Conservation (phyloP, 2,888 invertebrate genomes). For the Omphaloscelis lunosa region DNA sequence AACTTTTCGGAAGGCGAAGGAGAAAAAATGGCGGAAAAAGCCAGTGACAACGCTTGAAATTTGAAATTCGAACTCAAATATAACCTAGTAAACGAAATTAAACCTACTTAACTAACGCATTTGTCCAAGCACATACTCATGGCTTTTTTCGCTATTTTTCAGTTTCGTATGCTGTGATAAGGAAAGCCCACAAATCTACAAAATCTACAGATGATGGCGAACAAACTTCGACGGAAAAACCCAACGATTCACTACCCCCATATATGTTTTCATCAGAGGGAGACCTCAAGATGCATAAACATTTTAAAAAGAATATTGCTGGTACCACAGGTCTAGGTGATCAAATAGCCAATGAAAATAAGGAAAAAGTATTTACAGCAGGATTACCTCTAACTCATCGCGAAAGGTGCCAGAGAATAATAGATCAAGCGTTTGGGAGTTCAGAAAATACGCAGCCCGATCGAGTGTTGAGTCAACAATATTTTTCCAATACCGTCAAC, state of each 20-base stretch:
- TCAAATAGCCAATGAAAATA: not conserved
- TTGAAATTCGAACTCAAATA: not conserved
- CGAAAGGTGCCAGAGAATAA: constrained; percentile 65
- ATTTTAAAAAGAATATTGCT: not conserved
- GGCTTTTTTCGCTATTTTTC: constrained; percentile 78
- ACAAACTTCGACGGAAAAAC: not conserved
- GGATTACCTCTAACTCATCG: constrained; percentile 29
- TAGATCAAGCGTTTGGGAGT: constrained; percentile 64
- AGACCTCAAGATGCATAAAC: not conserved
- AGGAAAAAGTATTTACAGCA: rapidly evolving
- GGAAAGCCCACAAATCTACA: constrained; percentile 63
- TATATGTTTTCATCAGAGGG: not conserved
- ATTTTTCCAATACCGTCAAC: constrained; percentile 37
- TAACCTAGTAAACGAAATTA: no score
- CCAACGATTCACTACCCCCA: not conserved
- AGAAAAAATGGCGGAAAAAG: constrained; percentile 76
- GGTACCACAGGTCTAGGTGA: not conserved
- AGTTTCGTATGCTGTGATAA: constrained; percentile 66
- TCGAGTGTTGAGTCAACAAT: not conserved
- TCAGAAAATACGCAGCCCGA: not conserved
- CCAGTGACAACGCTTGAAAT: constrained; percentile 42
- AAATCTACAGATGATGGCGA: constrained; percentile 52
- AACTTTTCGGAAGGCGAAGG: not conserved
- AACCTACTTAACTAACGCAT: not conserved
- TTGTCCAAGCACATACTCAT: constrained; percentile 61